Base-by-base conservation (phyloP, 1,140 invertebrate species). In the Polypedilum vanderplanki region DNA sequence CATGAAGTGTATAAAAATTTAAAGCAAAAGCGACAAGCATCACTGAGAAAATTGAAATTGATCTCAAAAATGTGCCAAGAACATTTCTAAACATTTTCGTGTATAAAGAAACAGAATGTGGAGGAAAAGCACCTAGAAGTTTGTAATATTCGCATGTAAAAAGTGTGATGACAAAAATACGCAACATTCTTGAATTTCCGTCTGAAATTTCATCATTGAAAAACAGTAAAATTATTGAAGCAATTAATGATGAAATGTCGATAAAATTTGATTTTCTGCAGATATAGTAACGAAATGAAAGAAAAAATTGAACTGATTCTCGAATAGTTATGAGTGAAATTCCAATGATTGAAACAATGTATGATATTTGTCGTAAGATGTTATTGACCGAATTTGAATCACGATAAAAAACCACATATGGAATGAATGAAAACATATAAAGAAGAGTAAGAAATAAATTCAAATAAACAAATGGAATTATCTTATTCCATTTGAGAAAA, bases 51-150 rank as follows among this genome's bases (percentile, higher is more conserved):
- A 91, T 90, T 0, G 89, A 82, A 1, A 94, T 84, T 77, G 93
- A 92, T 79, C 91, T 90, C 9, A 91, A 85, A 78, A 94, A 94
- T 76, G 90, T 93, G 78, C 86, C 86, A 0, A 90, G 90, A 0
- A 94, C 91, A 0, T 88, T 91, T 77, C 87, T 87, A 64, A 93
- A 84, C 88, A 93, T 93, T 33, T 92, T 88, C 75, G 93, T 90
- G 77, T 91, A 87, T 3, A 89, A 93, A 2, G 92, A 92, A 17
- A 90, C 82, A 24, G 81, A 79, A 73, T 86, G 80, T 5, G 87
- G 87, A 1, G 92, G 91, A 80, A 90, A 86, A 76, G 91, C 89
- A 4, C 92, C 91, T 41, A 94, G 87, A 0, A 93, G 80, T 3
- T 93, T 82, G 1, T 93, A 87, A 12, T 94, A 80, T 79, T 93